Percentiles rank a stretch among this genome's conserved stretches.
Evolutionary conservation across 2,113 vertebrate genomes (phyloP).

Genomic region (Holacanthus passer): DNA sequence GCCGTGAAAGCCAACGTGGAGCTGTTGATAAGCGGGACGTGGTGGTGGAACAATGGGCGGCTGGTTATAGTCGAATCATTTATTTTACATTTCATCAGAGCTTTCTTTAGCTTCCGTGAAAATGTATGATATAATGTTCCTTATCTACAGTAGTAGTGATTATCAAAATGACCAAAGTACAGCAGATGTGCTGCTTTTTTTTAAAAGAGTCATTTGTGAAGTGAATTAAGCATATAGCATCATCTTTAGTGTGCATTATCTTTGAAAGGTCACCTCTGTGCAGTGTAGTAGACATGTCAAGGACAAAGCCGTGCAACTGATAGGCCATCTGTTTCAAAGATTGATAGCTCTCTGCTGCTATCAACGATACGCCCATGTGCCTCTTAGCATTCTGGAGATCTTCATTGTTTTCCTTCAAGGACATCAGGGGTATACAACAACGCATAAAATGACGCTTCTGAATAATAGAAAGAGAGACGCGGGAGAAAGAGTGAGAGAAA

Average conservation of each 20-base stretch:
- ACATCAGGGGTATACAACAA: conserved; percentile 48
- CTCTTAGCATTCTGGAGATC: conserved; percentile 73
- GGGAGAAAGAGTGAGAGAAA: conserved; percentile 38
- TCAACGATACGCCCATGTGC: conserved; percentile 69
- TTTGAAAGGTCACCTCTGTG: conserved; percentile 72
- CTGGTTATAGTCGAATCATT: conserved; percentile 63
- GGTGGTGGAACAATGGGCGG: conserved; percentile 68
- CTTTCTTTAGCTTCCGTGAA: conserved; percentile 53
- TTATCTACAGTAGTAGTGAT: conserved; percentile 52
- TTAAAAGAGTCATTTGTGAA: conserved; percentile 9
- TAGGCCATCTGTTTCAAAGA: conserved; percentile 79
- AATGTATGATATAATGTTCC: conserved; percentile 53
- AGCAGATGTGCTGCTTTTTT: conserved; percentile 8
- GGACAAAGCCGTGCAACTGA: conserved; percentile 65
- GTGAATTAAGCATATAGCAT: conserved; percentile 41
- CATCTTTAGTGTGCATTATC: conserved; percentile 63
- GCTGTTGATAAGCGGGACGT: conserved; percentile 71
- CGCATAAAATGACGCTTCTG: conserved; percentile 50
- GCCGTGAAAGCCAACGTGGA: conserved; percentile 76
- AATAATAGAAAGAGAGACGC: conserved; percentile 39
- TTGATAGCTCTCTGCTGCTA: conserved; percentile 71
- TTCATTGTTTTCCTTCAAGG: conserved; percentile 77
- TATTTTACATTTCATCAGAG: conserved; percentile 66
- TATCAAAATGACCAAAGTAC: conserved; percentile 44
- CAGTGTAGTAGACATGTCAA: conserved; percentile 60